Conservation (phyloP, 2,797 vertebrate species). For the Hypotaenidia philippensis region DNA sequence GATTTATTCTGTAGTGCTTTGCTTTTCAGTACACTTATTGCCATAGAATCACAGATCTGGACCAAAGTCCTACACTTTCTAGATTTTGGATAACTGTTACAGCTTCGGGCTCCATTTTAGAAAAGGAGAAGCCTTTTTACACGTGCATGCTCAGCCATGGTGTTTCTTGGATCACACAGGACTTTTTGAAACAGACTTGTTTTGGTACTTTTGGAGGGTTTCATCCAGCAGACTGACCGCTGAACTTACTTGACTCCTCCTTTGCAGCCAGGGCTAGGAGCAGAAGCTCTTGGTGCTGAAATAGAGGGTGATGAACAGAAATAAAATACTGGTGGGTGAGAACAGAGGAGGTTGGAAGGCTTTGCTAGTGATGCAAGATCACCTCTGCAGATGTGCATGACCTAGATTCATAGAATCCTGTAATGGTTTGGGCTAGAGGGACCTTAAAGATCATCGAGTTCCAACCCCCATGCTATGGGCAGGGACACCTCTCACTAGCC, state of each 20-base stretch:
- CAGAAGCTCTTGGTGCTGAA: not conserved
- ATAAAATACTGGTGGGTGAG: not conserved
- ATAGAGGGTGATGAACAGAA: not conserved
- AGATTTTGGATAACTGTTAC: not conserved
- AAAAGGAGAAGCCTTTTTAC: not conserved
- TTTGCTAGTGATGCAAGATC: not conserved
- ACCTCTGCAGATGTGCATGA: not conserved
- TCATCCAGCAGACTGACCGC: not conserved
- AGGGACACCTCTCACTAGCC: no score
- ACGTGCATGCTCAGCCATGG: rapidly evolving
- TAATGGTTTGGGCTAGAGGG: no score
- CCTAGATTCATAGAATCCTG: not conserved
- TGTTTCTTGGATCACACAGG: not conserved
- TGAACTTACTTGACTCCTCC: not conserved
- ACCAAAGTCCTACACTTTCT: not conserved
- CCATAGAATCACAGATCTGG: not conserved
- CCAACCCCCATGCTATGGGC: no score
- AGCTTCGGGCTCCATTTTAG: not conserved
- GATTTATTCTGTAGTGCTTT: not conserved
- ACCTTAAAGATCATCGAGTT: no score
- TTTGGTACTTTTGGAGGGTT: not conserved
- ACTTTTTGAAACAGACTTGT: not conserved
- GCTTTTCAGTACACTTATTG: not conserved
- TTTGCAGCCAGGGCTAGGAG: not conserved
- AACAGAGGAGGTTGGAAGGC: not conserved